A percentile compares a stretch with the other conserved stretches of the same genome.
phyloP scores from a whole-genome alignment of 2,113 vertebrate species.

The Amazona vittata region DNA sequence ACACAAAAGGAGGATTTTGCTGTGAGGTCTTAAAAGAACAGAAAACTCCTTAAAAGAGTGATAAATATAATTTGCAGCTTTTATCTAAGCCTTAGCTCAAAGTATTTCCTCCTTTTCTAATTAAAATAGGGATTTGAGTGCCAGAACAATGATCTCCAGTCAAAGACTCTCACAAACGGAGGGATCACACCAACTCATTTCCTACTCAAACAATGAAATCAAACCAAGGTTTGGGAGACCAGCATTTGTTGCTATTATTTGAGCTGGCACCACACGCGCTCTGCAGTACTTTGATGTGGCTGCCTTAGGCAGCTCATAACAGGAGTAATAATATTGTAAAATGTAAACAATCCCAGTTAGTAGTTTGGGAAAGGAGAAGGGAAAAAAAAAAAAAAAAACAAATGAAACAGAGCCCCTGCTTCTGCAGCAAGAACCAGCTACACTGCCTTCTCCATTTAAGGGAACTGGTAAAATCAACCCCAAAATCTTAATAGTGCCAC shows the following conservation, averaged over 20 bases:
- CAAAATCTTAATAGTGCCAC: not conserved
- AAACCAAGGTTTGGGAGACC: conserved; percentile 60
- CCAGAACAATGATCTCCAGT: conserved; percentile 62
- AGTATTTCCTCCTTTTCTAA: conserved; percentile 69
- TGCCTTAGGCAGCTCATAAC: conserved; percentile 70
- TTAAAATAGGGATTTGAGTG: conserved; percentile 65
- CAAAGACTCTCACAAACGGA: conserved; percentile 39
- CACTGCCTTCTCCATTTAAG: not conserved
- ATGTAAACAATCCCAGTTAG: conserved; percentile 64
- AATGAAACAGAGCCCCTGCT: not conserved
- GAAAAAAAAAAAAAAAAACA: not conserved
- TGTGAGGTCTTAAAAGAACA: conserved; percentile 5
- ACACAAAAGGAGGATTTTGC: not conserved
- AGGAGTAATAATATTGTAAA: conserved; percentile 67
- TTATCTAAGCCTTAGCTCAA: conserved; percentile 60
- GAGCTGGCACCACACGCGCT: not conserved
- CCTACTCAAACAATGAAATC: conserved; percentile 72
- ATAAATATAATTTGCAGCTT: conserved; percentile 56
- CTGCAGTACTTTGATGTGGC: conserved; percentile 70
- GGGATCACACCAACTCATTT: conserved; percentile 68
- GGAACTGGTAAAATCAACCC: not conserved
- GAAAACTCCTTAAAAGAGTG: conserved; percentile 24
- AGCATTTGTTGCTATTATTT: conserved; percentile 52
- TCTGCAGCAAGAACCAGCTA: not conserved
- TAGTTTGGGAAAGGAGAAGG: not conserved